Percentiles rank a stretch among this genome's conserved stretches.
Evolutionary conservation across 35 echinoderm and acorn worm genomes (phyloP).

Genomic region (Amphiura filiformis): DNA sequence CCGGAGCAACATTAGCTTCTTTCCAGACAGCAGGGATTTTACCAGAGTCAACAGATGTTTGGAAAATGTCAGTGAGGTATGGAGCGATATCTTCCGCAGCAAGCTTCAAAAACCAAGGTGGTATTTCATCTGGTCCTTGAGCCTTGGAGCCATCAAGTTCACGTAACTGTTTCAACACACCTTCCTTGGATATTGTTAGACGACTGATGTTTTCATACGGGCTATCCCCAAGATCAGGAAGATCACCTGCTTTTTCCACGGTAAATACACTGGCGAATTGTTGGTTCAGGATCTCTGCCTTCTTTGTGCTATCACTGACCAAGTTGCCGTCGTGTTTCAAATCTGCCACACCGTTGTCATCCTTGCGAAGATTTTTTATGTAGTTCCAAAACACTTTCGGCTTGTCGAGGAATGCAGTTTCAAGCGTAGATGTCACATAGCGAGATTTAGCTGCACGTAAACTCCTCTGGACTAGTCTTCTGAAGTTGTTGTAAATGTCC

Average conservation of each 20-base stretch:
- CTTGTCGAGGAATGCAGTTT: constrained; percentile 4
- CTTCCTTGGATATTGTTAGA: constrained; percentile 3
- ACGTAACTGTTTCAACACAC: constrained; percentile 23
- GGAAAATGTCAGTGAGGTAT: constrained; percentile 33
- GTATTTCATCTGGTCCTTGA: constrained; percentile 22
- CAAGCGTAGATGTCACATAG: not conserved
- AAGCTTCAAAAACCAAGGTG: constrained; percentile 14
- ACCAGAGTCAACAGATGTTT: constrained; percentile 34
- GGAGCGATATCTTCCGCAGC: constrained; percentile 18
- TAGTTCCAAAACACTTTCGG: constrained; percentile 36
- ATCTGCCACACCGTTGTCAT: constrained; percentile 12
- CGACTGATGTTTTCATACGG: not conserved
- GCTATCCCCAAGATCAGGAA: not conserved
- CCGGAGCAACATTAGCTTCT: not conserved
- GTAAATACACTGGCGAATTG: constrained; percentile 33
- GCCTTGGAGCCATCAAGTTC: constrained; percentile 23
- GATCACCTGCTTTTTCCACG: not conserved
- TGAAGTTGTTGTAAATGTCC: not conserved
- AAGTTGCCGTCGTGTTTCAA: not conserved
- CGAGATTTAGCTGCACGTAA: not conserved
- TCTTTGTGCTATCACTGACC: constrained; percentile 6
- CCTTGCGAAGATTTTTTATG: constrained; percentile 18
- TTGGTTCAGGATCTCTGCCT: constrained; percentile 3
- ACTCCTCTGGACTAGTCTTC: not conserved
- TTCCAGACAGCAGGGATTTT: not conserved